Evolutionary conservation across 2,797 vertebrate species (phyloP).

Genomic region (Epinephelus awoara): DNA sequence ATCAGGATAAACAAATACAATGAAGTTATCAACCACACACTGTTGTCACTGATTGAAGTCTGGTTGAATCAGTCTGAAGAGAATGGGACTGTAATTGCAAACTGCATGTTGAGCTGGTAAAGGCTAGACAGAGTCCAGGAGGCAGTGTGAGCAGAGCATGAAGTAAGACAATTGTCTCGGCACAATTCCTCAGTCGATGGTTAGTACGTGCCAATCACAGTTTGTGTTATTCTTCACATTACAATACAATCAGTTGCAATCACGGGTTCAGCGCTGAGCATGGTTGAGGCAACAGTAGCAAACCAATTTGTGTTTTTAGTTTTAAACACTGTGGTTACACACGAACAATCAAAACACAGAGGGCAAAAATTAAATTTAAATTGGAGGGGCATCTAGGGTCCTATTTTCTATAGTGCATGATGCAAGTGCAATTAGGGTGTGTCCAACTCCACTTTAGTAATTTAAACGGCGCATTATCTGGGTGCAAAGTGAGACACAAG

Average conservation of each 20-base stretch:
- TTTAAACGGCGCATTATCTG: no score
- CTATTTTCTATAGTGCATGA: no score
- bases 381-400: neutral
- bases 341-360: neutral
- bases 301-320: no score
- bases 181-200: neutral
- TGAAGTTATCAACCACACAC: no score
- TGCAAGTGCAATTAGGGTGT: no score
- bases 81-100: neutral
- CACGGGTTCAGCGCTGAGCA: no score
- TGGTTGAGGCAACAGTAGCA: no score
- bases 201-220: neutral
- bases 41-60: neutral
- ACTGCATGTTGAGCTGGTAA: neutral
- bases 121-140: neutral
- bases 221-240: neutral
- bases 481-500: no score
- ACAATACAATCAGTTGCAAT: neutral
- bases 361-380: neutral
- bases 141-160: neutral
- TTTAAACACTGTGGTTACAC: neutral
- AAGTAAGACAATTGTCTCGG: no score
- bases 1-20: constrained; percentile 5
- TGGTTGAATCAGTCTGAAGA: neutral
- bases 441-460: no score